phyloP scores from a whole-genome alignment of 2,797 vertebrate species.

The Sebastolobus alascanus region DNA sequence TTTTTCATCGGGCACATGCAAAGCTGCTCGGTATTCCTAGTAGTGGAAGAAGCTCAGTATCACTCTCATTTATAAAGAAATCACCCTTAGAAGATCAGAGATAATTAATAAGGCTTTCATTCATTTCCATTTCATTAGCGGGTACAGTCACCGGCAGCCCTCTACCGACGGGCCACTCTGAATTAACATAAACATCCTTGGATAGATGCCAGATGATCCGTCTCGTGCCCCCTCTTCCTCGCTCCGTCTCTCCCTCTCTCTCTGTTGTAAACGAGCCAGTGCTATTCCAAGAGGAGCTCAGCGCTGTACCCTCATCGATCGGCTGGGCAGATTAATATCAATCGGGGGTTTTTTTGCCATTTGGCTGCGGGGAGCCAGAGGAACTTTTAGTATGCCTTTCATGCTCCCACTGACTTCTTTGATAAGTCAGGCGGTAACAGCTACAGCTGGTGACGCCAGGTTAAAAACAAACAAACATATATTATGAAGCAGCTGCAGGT shows the following conservation, averaged over 20 bases:
- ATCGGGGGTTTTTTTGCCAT: slow-evolving; percentile 53
- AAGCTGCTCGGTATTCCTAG: slow-evolving; percentile 8
- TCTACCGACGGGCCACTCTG: slow-evolving; percentile 37
- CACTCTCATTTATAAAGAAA: slow-evolving; percentile 52
- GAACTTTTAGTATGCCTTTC: slow-evolving; percentile 65
- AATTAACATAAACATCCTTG: slow-evolving; percentile 76
- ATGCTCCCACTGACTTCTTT: slow-evolving; percentile 37
- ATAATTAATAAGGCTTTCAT: slow-evolving; percentile 67
- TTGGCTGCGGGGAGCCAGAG: slow-evolving; percentile 55
- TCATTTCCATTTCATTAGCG: slow-evolving; percentile 68
- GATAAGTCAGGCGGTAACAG: slow-evolving; percentile 42
- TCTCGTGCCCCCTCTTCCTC: slow-evolving; percentile 15
- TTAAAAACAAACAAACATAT: not conserved
- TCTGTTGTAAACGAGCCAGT: slow-evolving; percentile 60
- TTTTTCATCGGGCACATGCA: slow-evolving; percentile 1
- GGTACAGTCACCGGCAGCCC: slow-evolving; percentile 34
- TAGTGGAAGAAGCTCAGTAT: slow-evolving; percentile 37
- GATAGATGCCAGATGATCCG: slow-evolving; percentile 57
- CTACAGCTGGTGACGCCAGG: slow-evolving; percentile 8
- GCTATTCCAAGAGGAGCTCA: slow-evolving; percentile 62
- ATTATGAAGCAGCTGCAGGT: slow-evolving; percentile 20
- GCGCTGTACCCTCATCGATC: slow-evolving; percentile 61
- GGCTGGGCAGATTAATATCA: slow-evolving; percentile 70
- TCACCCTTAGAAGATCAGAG: slow-evolving; percentile 53
- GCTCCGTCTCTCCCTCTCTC: slow-evolving; percentile 1